Evolutionary conservation across 2,888 invertebrate genomes (phyloP), one percentile per base, ranked within the genome.

Genomic region (Leucania comma): DNA sequence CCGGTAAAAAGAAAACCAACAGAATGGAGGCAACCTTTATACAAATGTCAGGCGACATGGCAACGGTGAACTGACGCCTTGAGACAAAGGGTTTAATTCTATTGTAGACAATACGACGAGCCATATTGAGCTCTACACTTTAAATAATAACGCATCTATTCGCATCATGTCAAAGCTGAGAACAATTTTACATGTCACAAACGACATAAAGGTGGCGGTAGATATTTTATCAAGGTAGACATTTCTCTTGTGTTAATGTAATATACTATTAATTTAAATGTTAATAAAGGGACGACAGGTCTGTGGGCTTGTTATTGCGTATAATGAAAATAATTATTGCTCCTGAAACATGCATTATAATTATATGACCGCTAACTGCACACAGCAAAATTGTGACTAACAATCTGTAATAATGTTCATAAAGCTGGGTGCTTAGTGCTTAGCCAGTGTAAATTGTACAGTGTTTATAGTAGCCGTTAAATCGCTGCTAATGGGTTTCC

Each of bases 1-100:
- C 91, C 88, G 89, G 90, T 89, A 89, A 93, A 95, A 94, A 93
- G 95, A 93, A 95, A 94, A 92, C 90, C 88, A 82, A 92, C 91
- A 89, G 91, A 92, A 91, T 90, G 87, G 91, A 90, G 91, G 92
- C 93, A 92, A 95, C 96, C 95, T 96, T 96, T 95, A 88, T 88
- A 92, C 88, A 95, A 96, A 96, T 96, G 96, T 92, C 96, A 96
- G 89, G 90, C 93, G 91, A 91, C 90, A 91, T 89, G 86, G 90
- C 90, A 91, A 88, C 92, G 90, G 89, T 89, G 91, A 89, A 91
- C 89, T 89, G 89, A 91, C 91, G 91, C 93, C 94, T 94, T 94
- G 92, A 95, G 94, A 95, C 95, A 95, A 95, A 94, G 94, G 94
- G 93, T 93, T 95, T 91, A 93, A 92, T 91, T 91, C 92, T 89